Evolutionary conservation across 2,113 vertebrate genomes (phyloP).

Genomic region (Agelaius phoeniceus): DNA sequence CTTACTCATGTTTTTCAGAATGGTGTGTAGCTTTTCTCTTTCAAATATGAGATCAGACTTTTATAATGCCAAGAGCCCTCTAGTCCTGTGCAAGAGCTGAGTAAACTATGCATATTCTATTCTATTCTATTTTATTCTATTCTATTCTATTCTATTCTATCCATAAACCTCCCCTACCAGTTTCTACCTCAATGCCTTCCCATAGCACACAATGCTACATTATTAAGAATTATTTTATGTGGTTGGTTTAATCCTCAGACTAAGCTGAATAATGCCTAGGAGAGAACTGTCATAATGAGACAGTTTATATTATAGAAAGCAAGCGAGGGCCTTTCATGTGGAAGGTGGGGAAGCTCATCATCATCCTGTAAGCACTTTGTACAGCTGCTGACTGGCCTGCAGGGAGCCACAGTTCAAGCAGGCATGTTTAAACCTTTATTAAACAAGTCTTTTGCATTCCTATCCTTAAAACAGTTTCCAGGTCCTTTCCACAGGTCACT

Average conservation of each 20-base stretch:
- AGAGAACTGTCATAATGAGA: background rate
- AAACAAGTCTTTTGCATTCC: background rate
- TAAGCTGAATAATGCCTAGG: background rate
- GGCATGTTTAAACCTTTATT: conserved; percentile 13
- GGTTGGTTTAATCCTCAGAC: background rate
- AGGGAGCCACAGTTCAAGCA: background rate
- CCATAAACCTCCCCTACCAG: background rate
- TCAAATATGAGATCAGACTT: background rate
- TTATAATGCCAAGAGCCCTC: background rate
- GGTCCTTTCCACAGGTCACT: background rate
- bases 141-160: background rate
- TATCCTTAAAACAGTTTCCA: background rate
- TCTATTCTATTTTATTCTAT: background rate
- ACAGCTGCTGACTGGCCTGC: background rate
- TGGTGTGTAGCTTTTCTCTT: background rate
- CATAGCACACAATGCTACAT: background rate
- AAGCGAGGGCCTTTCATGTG: conserved; percentile 34
- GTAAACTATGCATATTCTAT: background rate
- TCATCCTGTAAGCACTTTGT: background rate
- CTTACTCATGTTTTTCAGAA: background rate
- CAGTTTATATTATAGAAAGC: background rate
- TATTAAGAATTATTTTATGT: background rate
- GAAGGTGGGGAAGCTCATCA: background rate
- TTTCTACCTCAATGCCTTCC: background rate
- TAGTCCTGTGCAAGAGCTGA: background rate